Evolutionary conservation across 2,888 invertebrate species (phyloP).

Genomic region (Lypha dubia): DNA sequence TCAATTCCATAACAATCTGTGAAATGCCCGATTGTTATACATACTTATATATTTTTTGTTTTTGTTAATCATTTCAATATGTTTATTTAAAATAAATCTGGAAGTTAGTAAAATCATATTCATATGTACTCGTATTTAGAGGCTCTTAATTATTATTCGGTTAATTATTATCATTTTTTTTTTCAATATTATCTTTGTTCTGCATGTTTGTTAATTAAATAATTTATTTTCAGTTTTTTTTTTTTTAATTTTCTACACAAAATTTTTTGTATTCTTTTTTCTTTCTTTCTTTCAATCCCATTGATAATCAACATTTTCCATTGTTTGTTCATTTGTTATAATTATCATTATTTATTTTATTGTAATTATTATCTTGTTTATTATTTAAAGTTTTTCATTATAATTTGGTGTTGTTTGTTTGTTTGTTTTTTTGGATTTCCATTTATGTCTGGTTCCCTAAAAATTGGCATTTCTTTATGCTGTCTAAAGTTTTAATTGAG

Average conservation of each 20-base stretch:
- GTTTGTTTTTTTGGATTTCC: slow-evolving; percentile 26
- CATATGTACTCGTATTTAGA: slow-evolving; percentile 4
- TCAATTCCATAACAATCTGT: background rate
- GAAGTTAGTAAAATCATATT: slow-evolving; percentile 3
- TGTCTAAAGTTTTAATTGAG: slow-evolving; percentile 29
- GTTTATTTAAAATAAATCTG: slow-evolving; percentile 35
- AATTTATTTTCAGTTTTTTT: slow-evolving; percentile 8
- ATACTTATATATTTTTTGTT: background rate
- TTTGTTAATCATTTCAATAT: too few species aligned
- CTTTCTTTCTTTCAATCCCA: slow-evolving; percentile 1
- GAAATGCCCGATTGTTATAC: slow-evolving; percentile 20
- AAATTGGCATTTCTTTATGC: slow-evolving; percentile 28
- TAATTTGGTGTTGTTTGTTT: slow-evolving; percentile 55
- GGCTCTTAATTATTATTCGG: background rate
- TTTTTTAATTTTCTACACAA: background rate
- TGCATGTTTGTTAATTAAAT: background rate
- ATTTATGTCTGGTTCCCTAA: slow-evolving; percentile 50
- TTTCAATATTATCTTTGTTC: slow-evolving; percentile 5
- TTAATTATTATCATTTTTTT: slow-evolving; percentile 8
- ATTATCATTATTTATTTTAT: slow-evolving; percentile 5
- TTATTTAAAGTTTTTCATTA: too few species aligned
- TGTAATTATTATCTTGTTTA: slow-evolving; percentile 11
- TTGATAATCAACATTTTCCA: slow-evolving; percentile 38
- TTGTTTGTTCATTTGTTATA: background rate
- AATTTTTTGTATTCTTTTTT: too few species aligned